Conservation (phyloP, 1,140 invertebrate species). For the Drosophila bocki region DNA sequence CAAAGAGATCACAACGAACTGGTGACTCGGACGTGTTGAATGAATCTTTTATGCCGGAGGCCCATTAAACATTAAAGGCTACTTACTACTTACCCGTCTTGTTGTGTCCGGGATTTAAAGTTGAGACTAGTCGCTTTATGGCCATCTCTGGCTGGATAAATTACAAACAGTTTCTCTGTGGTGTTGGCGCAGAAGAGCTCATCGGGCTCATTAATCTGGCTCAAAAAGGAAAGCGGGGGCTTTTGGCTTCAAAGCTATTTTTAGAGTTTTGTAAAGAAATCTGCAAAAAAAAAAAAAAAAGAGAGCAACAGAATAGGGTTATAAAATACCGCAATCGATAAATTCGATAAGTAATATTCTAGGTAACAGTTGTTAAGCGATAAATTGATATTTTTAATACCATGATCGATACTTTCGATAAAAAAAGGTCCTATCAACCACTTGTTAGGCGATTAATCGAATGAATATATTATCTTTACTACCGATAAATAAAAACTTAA, state of each 20-base stretch:
- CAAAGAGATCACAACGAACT: neutral
- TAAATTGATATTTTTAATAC: too few relatives aligned
- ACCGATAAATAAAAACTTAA: neutral
- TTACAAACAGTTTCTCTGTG: constrained; percentile 10
- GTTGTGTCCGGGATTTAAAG: constrained; percentile 2
- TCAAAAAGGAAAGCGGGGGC: neutral
- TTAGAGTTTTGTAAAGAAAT: neutral
- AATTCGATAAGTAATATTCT: neutral
- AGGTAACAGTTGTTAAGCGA: neutral
- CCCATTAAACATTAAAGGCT: constrained; percentile 25
- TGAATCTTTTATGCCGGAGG: constrained; percentile 9
- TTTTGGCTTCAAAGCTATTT: neutral
- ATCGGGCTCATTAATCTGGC: constrained; percentile 19
- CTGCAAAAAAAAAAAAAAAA: neutral
- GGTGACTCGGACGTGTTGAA: constrained; percentile 1
- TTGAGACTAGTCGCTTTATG: constrained; percentile 20
- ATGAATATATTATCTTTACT: too few relatives aligned
- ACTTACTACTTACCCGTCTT: constrained; percentile 6
- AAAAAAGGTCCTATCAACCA: too few relatives aligned
- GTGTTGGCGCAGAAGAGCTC: constrained; percentile 5
- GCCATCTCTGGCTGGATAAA: constrained; percentile 11
- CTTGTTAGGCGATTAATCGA: too few relatives aligned
- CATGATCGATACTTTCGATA: too few relatives aligned
- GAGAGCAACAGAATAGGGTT: neutral
- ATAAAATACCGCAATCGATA: neutral